Conservation (phyloP, 2,113 vertebrate species). For the Pogona vitticeps region DNA sequence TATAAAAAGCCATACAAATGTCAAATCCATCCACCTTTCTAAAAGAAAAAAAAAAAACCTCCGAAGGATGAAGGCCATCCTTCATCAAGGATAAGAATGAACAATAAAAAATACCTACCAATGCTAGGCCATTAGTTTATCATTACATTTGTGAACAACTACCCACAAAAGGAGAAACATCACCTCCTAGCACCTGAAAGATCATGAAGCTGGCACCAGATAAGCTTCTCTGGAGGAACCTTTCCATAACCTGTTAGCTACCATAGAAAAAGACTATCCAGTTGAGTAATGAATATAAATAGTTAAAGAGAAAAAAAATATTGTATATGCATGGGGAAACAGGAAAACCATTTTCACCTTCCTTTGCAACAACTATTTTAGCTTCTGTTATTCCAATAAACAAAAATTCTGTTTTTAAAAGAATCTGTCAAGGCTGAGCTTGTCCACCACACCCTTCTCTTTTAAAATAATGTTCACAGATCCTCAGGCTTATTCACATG, state of each 20-base stretch:
- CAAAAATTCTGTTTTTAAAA: background rate
- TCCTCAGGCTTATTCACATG: conserved; percentile 20
- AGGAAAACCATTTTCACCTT: background rate
- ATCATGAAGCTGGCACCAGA: background rate
- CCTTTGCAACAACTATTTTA: background rate
- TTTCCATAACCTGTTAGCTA: background rate
- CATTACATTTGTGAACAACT: background rate
- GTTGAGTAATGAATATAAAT: background rate
- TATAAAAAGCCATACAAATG: background rate
- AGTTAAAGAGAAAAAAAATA: background rate
- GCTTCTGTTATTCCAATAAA: background rate
- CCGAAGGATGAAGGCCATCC: background rate
- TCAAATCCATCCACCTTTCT: background rate
- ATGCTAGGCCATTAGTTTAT: background rate
- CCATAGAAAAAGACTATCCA: background rate
- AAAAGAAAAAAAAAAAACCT: too few relatives aligned
- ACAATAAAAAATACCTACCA: background rate
- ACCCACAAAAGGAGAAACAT: background rate
- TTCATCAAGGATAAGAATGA: background rate
- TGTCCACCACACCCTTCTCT: background rate
- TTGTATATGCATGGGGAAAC: background rate
- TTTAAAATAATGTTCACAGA: conserved; percentile 22
- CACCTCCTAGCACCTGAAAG: background rate
- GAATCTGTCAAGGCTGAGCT: background rate
- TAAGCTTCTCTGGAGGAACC: background rate